Evolutionary conservation across 2,888 invertebrate genomes (phyloP).

Genomic region (Cryptosula pallasiana): DNA sequence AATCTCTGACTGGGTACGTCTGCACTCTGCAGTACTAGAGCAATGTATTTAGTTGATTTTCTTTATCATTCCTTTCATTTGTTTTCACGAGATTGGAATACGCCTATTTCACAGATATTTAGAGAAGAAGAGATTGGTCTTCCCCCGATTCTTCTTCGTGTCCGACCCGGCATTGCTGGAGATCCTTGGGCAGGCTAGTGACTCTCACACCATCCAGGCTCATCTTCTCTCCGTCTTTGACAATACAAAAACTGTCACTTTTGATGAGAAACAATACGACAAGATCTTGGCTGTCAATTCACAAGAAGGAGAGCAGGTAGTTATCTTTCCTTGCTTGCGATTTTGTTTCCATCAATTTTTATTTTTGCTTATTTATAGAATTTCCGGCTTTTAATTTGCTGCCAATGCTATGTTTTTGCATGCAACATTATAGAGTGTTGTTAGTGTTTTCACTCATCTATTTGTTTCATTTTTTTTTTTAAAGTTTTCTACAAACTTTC

Average conservation of each 20-base stretch:
- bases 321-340: not conserved
- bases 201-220: slow-evolving; percentile 60
- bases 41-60: not conserved
- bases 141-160: slow-evolving; percentile 54
- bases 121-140: slow-evolving; percentile 53
- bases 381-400: not conserved
- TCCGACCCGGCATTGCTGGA: slow-evolving; percentile 54
- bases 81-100: not conserved
- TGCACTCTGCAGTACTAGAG: too few species aligned
- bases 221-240: slow-evolving; percentile 93
- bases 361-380: not conserved
- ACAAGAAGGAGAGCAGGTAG: slow-evolving; percentile 74
- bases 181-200: slow-evolving; percentile 54
- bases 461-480: too few species aligned
- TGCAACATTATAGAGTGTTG: not conserved
- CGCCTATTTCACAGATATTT: slow-evolving; percentile 35
- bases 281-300: slow-evolving; percentile 89
- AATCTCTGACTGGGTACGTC: slow-evolving; percentile 77
- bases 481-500: too few species aligned
- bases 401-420: not conserved
- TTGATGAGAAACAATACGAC: slow-evolving; percentile 93
- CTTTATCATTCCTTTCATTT: not conserved
- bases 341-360: not conserved
- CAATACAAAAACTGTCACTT: slow-evolving; percentile 81
- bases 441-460: not conserved